Evolutionary conservation across 1,140 invertebrate species (phyloP), one percentile per base, ranked within the genome.

Genomic region (Patella vulgata): DNA sequence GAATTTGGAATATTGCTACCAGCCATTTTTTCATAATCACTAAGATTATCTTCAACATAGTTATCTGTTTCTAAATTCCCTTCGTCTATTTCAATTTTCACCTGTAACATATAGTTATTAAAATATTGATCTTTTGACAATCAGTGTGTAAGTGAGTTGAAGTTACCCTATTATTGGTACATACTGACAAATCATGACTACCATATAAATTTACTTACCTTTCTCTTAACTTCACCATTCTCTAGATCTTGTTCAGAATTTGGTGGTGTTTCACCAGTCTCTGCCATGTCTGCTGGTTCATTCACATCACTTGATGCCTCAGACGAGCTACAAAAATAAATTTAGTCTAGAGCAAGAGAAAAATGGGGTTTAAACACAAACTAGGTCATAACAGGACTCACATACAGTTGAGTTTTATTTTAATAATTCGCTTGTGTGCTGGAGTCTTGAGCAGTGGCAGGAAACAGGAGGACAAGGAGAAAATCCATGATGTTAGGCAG

Each of bases 221-320:
- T 59, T 19, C 25, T 21, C 23, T 58, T 58, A 47, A 39, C 50
- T 31, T 44, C 47, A 5, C 62, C 62, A 33, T 54, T 64, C 30
- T 64, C 62, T 53, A 48, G 54, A 47, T 64, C 62, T 33, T 48
- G 44, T 14, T 50, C 47, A 23, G 44, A 53, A 23, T 59, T 58
- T 9, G 55, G 48, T 17, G 62, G n/a, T n/a, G 52, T 43, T 23
- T 64, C 62, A 8, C 62, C 62, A 43, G 62, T 64, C 48, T 64
- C 62, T 23, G 47, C 47, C 17, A 47, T 63, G n/a, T 63, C 60
- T 23, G 58, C 58, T 21, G 48, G 62, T 31, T 64, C 62, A 12
- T 47, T 39, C 19, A 46, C 40, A 27, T 58, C 62, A 44, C 47
- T 59, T 31, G 57, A 55, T 14, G 54, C 44, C n/a, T 12, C 25